Conservation (phyloP, 2,888 invertebrate genomes). For the Cerastis rubricosa region DNA sequence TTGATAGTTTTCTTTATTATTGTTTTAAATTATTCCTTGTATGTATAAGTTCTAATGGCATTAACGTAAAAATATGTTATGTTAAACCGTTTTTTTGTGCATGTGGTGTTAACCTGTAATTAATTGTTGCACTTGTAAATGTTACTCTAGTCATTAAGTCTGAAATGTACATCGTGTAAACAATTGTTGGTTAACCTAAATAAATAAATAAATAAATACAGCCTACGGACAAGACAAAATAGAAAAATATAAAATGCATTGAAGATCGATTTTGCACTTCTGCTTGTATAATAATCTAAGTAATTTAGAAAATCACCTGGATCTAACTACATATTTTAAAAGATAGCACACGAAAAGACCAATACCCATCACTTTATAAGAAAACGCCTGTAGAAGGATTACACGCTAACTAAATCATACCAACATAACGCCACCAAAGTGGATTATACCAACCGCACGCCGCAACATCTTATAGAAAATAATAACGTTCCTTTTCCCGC, state of each 20-base stretch:
- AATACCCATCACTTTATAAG: background rate
- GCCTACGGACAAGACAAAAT: too few species aligned
- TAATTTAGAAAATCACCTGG: background rate
- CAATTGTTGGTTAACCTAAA: too few species aligned
- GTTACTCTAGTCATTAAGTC: too few species aligned
- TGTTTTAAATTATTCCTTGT: too few species aligned
- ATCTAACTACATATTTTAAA: background rate
- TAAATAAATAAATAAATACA: too few species aligned
- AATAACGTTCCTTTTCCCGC: slow-evolving; percentile 38
- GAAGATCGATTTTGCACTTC: background rate
- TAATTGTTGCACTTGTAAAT: too few species aligned
- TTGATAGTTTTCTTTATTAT: too few species aligned
- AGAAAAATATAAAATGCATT: background rate
- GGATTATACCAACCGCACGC: slow-evolving; percentile 45
- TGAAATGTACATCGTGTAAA: too few species aligned
- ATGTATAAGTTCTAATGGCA: too few species aligned
- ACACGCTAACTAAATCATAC: background rate
- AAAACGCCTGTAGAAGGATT: background rate
- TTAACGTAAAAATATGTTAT: too few species aligned
- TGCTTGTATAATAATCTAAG: background rate
- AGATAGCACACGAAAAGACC: background rate
- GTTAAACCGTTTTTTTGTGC: too few species aligned
- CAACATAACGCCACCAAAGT: slow-evolving; percentile 46
- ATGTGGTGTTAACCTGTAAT: too few species aligned
- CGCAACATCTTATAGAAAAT: slow-evolving; percentile 41